Percentiles rank a stretch among this genome's conserved stretches.
Evolutionary conservation across 2,113 vertebrate genomes (phyloP).

Genomic region (Sialia sialis): DNA sequence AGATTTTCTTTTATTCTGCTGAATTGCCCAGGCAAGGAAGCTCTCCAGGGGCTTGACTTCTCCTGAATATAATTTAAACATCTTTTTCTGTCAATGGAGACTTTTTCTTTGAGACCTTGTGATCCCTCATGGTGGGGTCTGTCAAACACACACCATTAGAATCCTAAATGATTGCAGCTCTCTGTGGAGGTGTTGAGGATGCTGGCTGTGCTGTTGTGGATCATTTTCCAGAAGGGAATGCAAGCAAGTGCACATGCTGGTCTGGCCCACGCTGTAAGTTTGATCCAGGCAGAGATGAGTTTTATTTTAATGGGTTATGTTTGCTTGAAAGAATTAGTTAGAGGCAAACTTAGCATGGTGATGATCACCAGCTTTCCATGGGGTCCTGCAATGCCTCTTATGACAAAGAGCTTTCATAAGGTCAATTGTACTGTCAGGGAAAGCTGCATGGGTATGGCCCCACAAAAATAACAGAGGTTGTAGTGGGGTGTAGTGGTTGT

Average conservation of each 20-base stretch:
- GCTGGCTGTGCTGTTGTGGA: not conserved
- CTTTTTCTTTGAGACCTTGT: not conserved
- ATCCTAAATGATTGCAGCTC: not conserved
- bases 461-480: not conserved
- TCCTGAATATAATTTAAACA: not conserved
- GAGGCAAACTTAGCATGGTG: not conserved
- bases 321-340: not conserved
- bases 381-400: not conserved
- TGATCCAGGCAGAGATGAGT: not conserved
- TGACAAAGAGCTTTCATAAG: not conserved
- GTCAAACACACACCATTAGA: too few relatives aligned
- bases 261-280: too few relatives aligned
- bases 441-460: not conserved
- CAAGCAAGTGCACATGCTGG: fast-evolving
- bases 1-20: not conserved
- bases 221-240: not conserved
- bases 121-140: fast-evolving
- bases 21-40: not conserved
- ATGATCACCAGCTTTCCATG: not conserved
- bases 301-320: not conserved
- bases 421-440: not conserved
- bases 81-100: not conserved
- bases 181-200: not conserved
- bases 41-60: not conserved
- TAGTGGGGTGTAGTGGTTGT: fast-evolving